A percentile compares a stretch with the other conserved stretches of the same genome.
These are phyloP conservation scores for Euwallacea fornicatus DNA, from an alignment of 1,140 invertebrate species.

Conservation along the genomic window DNA sequence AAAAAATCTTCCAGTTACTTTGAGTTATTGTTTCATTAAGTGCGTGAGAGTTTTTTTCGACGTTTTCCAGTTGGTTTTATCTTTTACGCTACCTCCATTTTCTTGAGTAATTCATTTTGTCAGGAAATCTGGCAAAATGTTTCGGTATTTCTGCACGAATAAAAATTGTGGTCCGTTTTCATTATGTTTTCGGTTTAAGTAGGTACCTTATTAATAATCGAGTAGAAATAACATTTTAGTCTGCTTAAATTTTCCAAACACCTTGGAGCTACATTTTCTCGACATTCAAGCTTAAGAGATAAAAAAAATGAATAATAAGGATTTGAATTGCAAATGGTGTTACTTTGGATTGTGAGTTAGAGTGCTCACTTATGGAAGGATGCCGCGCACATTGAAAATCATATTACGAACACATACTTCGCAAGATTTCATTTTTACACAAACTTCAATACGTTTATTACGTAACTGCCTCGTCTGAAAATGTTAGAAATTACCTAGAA, in stretches of 20 bases:
- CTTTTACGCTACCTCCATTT: slow-evolving; percentile 14
- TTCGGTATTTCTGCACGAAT: slow-evolving; percentile 4
- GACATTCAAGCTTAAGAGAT: background rate
- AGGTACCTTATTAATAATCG: background rate
- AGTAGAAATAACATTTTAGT: background rate
- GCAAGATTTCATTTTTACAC: slow-evolving; percentile 41
- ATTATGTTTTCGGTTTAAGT: slow-evolving; percentile 1
- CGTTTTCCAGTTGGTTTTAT: slow-evolving; percentile 24
- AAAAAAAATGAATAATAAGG: slow-evolving; percentile 11
- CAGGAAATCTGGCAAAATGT: slow-evolving; percentile 9
- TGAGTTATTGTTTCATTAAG: slow-evolving; percentile 28
- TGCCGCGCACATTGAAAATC: slow-evolving; percentile 30
- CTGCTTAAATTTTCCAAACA: background rate
- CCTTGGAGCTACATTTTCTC: slow-evolving; percentile 1
- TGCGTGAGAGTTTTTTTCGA: slow-evolving; percentile 26
- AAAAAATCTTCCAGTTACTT: slow-evolving; percentile 20
- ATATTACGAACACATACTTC: slow-evolving; percentile 34
- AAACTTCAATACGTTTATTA: slow-evolving; percentile 36
- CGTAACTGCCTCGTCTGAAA: slow-evolving; percentile 38
- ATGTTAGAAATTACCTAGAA: slow-evolving; percentile 43
- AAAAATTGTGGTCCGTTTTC: background rate
- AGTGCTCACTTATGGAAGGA: slow-evolving; percentile 31
- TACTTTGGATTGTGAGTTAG: slow-evolving; percentile 20
- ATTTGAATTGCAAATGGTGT: slow-evolving; percentile 27
- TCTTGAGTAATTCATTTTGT: slow-evolving; percentile 16